A percentile compares a stretch with the other conserved stretches of the same genome.
These are phyloP conservation scores for Drosophila ustulata DNA, from an alignment of 2,888 invertebrate species.

Conservation along the genomic window DNA sequence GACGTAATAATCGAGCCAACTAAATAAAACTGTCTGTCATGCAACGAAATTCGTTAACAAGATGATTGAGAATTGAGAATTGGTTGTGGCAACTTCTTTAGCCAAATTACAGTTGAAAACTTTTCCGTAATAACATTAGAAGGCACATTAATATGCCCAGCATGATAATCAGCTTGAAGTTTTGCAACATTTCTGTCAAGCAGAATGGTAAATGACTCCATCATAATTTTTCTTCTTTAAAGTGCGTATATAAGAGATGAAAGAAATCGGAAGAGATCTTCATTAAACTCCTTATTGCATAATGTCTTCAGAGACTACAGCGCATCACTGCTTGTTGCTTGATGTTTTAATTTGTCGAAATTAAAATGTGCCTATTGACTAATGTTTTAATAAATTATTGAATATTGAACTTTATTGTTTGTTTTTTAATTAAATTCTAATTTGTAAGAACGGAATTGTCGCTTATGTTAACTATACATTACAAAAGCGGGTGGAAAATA, in stretches of 20 bases:
- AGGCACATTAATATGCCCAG: constrained; percentile 24
- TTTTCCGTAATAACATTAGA: constrained; percentile 32
- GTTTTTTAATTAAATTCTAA: no score
- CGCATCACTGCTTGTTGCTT: background rate
- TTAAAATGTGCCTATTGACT: no score
- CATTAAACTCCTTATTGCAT: background rate
- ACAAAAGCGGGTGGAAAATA: no score
- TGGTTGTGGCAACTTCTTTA: background rate
- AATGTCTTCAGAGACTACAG: background rate
- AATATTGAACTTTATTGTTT: no score
- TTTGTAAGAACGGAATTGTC: no score
- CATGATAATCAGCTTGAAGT: constrained; percentile 38
- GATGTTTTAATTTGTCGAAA: background rate
- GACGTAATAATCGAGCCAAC: constrained; percentile 38
- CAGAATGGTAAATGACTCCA: background rate
- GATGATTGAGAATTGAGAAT: constrained; percentile 53
- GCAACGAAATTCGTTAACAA: constrained; percentile 44
- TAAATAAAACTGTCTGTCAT: constrained; percentile 15
- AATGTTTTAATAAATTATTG: no score
- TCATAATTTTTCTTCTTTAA: background rate
- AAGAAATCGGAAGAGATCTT: background rate
- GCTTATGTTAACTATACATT: no score
- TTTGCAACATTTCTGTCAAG: background rate
- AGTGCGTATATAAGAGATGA: background rate
- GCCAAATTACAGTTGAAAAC: constrained; percentile 19